These are phyloP conservation scores for Philhelius pedissequus DNA, from an alignment of 2,888 invertebrate genomes.

Conservation along the genomic window DNA sequence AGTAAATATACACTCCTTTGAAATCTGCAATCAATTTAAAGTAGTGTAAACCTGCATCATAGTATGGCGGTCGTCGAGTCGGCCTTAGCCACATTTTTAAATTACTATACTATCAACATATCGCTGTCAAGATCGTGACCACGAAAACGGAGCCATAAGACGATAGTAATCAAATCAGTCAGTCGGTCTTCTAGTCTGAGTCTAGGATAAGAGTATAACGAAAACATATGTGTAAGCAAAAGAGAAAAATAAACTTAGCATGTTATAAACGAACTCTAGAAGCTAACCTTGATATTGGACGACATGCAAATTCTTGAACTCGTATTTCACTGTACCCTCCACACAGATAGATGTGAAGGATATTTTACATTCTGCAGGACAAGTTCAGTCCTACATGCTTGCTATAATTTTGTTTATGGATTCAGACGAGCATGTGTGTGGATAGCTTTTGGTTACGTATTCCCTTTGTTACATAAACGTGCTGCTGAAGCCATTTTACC, in stretches of 20 bases:
- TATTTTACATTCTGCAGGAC: not conserved
- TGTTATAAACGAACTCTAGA: not conserved
- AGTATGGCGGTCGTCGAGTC: not conserved
- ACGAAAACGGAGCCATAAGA: conserved; percentile 17
- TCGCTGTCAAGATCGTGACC: conserved; percentile 55
- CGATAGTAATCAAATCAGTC: conserved; percentile 1
- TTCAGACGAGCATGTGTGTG: not conserved
- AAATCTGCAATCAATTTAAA: conserved; percentile 22
- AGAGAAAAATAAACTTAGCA: not conserved
- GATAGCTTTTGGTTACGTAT: not conserved
- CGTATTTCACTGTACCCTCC: not conserved
- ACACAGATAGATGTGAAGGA: not conserved
- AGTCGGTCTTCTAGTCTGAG: not conserved
- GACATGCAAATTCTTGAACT: conserved; percentile 41
- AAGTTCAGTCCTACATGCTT: not conserved
- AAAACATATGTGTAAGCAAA: not conserved
- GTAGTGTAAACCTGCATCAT: conserved; percentile 10
- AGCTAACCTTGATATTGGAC: conserved; percentile 43
- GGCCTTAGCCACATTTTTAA: not conserved
- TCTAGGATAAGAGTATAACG: not conserved
- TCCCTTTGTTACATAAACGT: not conserved
- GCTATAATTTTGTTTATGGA: not conserved
- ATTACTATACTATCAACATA: conserved; percentile 14
- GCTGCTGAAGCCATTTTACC: not conserved
- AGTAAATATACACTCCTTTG: not conserved